Base-by-base conservation (phyloP, 2,888 invertebrate genomes). In the Euplexia lucipara region DNA sequence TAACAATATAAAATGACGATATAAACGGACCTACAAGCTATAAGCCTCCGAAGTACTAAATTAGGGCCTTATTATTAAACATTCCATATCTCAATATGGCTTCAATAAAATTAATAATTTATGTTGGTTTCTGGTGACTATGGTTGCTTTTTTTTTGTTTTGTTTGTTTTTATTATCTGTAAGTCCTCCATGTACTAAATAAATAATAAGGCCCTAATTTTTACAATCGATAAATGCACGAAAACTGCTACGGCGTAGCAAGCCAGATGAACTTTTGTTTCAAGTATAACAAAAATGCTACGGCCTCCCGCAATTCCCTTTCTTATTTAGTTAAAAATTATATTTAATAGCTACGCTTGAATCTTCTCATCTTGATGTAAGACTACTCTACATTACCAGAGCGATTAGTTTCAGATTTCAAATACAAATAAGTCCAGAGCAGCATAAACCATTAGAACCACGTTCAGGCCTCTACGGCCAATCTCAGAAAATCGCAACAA, bases 401-500 rank as follows among this genome's bases (percentile, higher is more conserved):
- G 16, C 16, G 6, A 35, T 48, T 32, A 30, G 14, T 7, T 16
- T 49, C 20, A 26, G 18, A 34, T 42, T 66, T 39, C 10, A 51
- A 47, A 26, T 42, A 45, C 22, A 54, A 66, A 32, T 42, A 58
- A 39, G 10, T 22, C 35, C 14, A 42, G 14, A 51, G 30, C 9
- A 56, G 12, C 53, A 30, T 39, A 35, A 49, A 64, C 41, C 57
- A 58, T 42, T 22, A 34, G 37, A 22, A 56, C 51, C 35, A 44
- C 20, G 16, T 20, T 52, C 14, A 42, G 34, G 2, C 22, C 5
- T 60, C 5, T 18, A 20, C 37, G n/a, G 42, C 8, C 18, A 59
- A 52, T 37, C 22, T 35, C 20, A 58, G 56, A 32, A 49, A 45
- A 71, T 53, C 35, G 32, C 52, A 39, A 35, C 41, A 14, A 58